These are phyloP conservation scores for Leucosticte australis DNA, from an alignment of 2,113 vertebrate species.

Conservation along the genomic window DNA sequence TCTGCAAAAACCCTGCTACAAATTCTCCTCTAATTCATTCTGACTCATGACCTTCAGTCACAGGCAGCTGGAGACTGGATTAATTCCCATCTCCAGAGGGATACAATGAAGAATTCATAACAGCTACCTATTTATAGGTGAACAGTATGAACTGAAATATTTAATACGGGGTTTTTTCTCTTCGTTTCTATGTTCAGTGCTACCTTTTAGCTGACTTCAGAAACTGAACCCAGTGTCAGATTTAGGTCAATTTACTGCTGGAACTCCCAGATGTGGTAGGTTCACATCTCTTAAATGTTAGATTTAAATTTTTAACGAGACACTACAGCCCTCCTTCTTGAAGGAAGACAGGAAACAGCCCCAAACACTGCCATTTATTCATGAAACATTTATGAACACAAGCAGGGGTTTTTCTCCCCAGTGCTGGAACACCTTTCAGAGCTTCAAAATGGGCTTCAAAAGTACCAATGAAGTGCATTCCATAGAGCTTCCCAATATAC, in stretches of 20 bases:
- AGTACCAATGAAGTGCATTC: neutral
- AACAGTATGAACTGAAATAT: neutral
- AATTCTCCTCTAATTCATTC: constrained; percentile 50
- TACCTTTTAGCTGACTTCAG: neutral
- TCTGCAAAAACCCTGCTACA: constrained; percentile 6
- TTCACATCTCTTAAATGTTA: neutral
- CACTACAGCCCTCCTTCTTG: neutral
- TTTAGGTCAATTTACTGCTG: neutral
- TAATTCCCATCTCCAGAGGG: constrained; percentile 37
- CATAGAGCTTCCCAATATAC: neutral
- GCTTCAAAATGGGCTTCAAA: neutral
- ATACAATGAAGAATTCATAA: constrained; percentile 26
- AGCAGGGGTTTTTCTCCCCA: neutral
- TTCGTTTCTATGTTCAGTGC: neutral
- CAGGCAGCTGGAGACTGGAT: constrained; percentile 48
- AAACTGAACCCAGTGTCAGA: neutral
- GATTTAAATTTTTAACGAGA: neutral
- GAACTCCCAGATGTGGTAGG: neutral
- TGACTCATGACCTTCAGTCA: constrained; percentile 55
- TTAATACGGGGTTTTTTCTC: neutral
- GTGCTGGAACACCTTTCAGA: neutral
- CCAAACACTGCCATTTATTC: neutral
- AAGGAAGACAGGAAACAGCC: neutral
- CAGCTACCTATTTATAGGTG: constrained; percentile 54
- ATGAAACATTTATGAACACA: neutral